Evolutionary conservation across 2,888 invertebrate species (phyloP).

Genomic region (Saturnia pavonia): DNA sequence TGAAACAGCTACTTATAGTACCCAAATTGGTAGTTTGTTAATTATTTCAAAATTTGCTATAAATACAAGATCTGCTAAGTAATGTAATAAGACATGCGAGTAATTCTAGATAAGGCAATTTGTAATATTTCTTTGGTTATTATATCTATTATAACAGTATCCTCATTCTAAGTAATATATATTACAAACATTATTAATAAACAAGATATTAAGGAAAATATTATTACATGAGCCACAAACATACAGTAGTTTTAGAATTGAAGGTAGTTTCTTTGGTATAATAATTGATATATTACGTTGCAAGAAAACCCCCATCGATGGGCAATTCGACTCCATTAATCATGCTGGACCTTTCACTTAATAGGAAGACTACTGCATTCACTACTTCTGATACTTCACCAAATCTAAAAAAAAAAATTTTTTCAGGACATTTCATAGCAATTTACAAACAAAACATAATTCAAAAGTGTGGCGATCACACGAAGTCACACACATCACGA

Average conservation of each 20-base stretch:
- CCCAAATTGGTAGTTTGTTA: no score
- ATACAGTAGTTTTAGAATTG: conserved; percentile 8
- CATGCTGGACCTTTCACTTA: conserved; percentile 90
- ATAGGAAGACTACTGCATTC: conserved; percentile 88
- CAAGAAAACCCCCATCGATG: conserved; percentile 90
- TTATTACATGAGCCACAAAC: background rate
- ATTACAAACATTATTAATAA: background rate
- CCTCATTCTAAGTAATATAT: background rate
- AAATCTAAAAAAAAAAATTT: conserved; percentile 68
- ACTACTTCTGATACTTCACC: conserved; percentile 92
- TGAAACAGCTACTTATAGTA: no score
- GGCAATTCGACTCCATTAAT: conserved; percentile 89
- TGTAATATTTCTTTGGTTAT: conserved; percentile 2
- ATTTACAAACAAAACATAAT: no score
- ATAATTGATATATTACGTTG: conserved; percentile 57
- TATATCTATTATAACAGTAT: background rate
- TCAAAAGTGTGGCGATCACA: no score
- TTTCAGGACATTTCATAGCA: no score
- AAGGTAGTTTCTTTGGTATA: conserved; percentile 12
- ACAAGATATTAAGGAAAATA: background rate
- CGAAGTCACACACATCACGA: no score
- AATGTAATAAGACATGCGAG: background rate
- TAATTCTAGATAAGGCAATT: background rate
- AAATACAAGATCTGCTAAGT: no score
- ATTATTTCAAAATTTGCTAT: no score